Conservation (phyloP, 1,140 invertebrate species). For the Leptopilina clavipes region DNA sequence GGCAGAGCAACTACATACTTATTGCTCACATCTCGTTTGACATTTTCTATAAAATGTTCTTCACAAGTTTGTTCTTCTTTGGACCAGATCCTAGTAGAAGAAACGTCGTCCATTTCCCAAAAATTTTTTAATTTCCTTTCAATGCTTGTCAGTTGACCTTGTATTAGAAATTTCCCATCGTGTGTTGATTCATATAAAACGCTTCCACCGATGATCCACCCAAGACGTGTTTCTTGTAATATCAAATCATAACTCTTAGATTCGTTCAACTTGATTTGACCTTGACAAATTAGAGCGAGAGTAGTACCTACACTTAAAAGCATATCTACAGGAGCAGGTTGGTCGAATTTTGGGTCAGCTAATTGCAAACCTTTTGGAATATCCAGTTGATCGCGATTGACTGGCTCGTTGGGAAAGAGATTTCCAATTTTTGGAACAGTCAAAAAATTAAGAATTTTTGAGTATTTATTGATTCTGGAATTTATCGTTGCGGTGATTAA, state of each 20-base stretch:
- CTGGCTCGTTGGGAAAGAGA: neutral
- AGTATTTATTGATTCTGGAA: slow-evolving; percentile 36
- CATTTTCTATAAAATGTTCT: neutral
- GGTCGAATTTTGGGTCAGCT: neutral
- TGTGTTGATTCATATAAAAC: neutral
- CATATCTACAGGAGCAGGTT: neutral
- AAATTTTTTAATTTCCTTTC: slow-evolving; percentile 38
- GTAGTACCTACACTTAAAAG: neutral
- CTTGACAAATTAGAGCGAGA: neutral
- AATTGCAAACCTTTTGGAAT: neutral
- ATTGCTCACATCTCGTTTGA: neutral
- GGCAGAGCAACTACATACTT: neutral
- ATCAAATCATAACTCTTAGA: neutral
- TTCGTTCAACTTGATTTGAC: neutral
- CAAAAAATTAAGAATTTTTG: slow-evolving; percentile 45
- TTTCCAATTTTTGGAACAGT: slow-evolving; percentile 37
- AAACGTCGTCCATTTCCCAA: slow-evolving; percentile 50
- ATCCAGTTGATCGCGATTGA: neutral
- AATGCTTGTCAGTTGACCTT: slow-evolving; percentile 33
- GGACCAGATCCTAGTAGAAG: neutral
- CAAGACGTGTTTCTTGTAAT: neutral
- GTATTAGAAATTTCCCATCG: neutral
- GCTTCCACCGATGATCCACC: slow-evolving; percentile 4
- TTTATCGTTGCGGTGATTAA: slow-evolving; percentile 21
- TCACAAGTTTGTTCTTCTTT: neutral